These are phyloP conservation scores for Tinamus major DNA, from an alignment of 2,797 vertebrate species.

Conservation along the genomic window DNA sequence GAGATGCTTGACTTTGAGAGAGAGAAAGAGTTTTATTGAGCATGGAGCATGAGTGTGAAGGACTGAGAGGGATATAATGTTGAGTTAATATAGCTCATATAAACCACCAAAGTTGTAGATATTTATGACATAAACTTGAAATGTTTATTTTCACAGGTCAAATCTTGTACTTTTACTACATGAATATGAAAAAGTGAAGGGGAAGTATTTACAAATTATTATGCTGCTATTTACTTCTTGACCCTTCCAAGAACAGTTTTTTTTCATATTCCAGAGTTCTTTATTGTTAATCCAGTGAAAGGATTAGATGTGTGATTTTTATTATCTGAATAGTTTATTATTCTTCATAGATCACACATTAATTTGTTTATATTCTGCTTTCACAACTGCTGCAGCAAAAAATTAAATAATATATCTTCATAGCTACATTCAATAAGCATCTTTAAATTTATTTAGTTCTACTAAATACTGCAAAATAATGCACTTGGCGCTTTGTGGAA, in stretches of 20 bases:
- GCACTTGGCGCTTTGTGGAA: neutral
- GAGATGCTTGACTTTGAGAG: neutral
- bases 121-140: neutral
- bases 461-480: neutral
- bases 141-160: neutral
- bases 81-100: neutral
- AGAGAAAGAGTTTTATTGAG: neutral
- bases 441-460: conserved; percentile 1
- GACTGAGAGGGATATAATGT: neutral
- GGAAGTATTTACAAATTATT: neutral
- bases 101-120: neutral
- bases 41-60: neutral
- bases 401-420: neutral
- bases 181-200: neutral
- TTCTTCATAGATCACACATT: neutral
- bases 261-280: neutral
- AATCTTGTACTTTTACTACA: neutral
- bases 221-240: neutral
- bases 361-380: neutral
- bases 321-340: neutral
- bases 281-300: neutral
- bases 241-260: neutral
- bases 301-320: neutral
- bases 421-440: neutral
- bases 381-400: neutral